Evolutionary conservation across 2,113 vertebrate genomes (phyloP).

Genomic region (Prochilodus magdalenae): DNA sequence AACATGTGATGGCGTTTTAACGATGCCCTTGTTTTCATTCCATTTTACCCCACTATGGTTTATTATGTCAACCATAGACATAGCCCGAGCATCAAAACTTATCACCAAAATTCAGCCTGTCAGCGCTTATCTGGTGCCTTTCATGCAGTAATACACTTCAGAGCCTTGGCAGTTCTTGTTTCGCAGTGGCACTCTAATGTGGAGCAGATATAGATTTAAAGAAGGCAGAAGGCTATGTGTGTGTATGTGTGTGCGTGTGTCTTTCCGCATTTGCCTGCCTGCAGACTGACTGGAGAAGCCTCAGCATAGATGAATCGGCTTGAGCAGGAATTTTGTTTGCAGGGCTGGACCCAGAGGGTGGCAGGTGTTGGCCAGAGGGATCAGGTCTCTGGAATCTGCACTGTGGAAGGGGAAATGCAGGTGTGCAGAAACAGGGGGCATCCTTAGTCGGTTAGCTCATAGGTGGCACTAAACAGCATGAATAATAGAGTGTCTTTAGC

Average conservation of each 20-base stretch:
- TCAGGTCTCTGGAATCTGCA: background rate
- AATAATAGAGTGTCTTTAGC: slow-evolving; percentile 17
- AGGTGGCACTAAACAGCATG: slow-evolving; percentile 25
- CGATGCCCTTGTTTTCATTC: slow-evolving; percentile 49
- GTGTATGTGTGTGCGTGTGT: slow-evolving; percentile 18
- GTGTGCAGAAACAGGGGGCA: background rate
- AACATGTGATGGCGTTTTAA: slow-evolving; percentile 57
- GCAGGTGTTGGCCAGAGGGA: slow-evolving; percentile 27
- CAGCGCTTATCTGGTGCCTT: slow-evolving; percentile 64
- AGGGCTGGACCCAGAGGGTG: background rate
- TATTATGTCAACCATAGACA: slow-evolving; percentile 56
- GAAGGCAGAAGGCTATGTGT: slow-evolving; percentile 44
- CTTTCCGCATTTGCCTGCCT: slow-evolving; percentile 3
- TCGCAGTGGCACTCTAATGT: slow-evolving; percentile 58
- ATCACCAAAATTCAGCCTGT: slow-evolving; percentile 66
- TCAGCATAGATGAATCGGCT: background rate
- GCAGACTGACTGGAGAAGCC: background rate
- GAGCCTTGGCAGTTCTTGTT: slow-evolving; percentile 62
- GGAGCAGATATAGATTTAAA: slow-evolving; percentile 61
- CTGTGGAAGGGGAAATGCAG: background rate
- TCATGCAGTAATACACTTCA: slow-evolving; percentile 64
- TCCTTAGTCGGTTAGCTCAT: slow-evolving; percentile 11
- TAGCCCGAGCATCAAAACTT: slow-evolving; percentile 63
- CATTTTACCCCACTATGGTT: slow-evolving; percentile 40
- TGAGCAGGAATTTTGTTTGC: background rate